A percentile compares a stretch with the other conserved stretches of the same genome.
Conservation (phyloP, 2,888 invertebrate species). For the Apomyelois bistriatella region DNA sequence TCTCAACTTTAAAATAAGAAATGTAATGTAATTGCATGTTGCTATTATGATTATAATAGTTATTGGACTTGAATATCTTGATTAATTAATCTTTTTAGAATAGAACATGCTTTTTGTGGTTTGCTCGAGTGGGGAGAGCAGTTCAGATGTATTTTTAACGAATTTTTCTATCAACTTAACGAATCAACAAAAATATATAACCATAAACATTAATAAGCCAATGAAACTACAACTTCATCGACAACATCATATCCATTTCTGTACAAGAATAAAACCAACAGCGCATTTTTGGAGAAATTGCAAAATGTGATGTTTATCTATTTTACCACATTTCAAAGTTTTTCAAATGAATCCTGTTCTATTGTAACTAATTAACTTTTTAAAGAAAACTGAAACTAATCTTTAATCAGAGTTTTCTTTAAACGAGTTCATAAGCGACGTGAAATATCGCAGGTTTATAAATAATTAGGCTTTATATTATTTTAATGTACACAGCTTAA, state of each 20-base stretch:
- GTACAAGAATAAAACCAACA: constrained; percentile 51
- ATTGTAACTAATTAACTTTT: constrained; percentile 62
- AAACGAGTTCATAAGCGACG: constrained; percentile 27
- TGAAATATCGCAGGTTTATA: constrained; percentile 36
- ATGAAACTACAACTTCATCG: constrained; percentile 52
- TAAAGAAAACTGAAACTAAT: constrained; percentile 31
- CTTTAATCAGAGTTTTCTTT: constrained; percentile 23
- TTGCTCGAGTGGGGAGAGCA: constrained; percentile 1
- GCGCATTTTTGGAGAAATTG: constrained; percentile 43
- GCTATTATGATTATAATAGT: constrained; percentile 33
- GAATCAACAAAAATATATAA: constrained; percentile 52
- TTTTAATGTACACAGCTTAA: constrained; percentile 72
- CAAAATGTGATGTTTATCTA: constrained; percentile 34
- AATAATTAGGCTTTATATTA: constrained; percentile 64
- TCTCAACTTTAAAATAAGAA: constrained; percentile 56
- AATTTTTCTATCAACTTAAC: constrained; percentile 58
- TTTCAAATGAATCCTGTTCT: constrained; percentile 68
- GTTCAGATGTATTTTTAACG: constrained; percentile 40
- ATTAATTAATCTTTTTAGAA: neutral
- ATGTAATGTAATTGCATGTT: constrained; percentile 75
- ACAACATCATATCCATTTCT: constrained; percentile 59
- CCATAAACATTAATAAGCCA: constrained; percentile 53
- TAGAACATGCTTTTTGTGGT: neutral
- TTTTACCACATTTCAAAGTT: constrained; percentile 27
- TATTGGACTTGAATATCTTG: neutral